Evolutionary conservation across 2,888 invertebrate genomes (phyloP), one percentile per base, ranked within the genome.

Genomic region (Allolobophora icterica): DNA sequence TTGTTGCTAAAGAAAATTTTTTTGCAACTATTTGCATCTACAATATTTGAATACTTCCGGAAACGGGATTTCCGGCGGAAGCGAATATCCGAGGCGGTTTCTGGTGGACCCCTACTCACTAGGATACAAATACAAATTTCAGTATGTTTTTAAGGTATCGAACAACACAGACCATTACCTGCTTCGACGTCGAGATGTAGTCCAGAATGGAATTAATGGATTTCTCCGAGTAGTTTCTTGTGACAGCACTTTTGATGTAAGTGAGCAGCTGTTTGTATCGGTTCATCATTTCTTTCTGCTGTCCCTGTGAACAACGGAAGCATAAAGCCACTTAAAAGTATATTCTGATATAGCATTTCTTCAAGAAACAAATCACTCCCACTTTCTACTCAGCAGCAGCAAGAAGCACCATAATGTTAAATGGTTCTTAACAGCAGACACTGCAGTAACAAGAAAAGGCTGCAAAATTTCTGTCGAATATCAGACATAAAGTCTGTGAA

Each of bases 121-220:
- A 17, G 19, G 45, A 45, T 19, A 13, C 45, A 45, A 11, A 8
- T 38, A 38, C 38, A 45, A 15, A 17, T 45, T 45, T 45, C 45
- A 13, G 45, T 17, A 45, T 45, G 45, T 6, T 71, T n/a, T 71
- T 1, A 13, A 71, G 11, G 5, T 13, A 71, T 71, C 30, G 11
- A 13, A n/a, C 5, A 71, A n/a, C 71, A 71, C 30, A 30, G 30
- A n/a, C n/a, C 89, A 34, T 21, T 38, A 98, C 98, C 97, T 99
- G 99, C 96, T 99, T 98, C 21, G 99, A 99, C 89, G 99, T 99
- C 34, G 99, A 99, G 94, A 99, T 99, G 95, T 99, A 99, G 96
- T 99, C 99, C 92, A 99, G 96, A 94, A 99, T 99, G 2, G 99
- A 99, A 95, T 99, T 99, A 94, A 99, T 99, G 45, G 99, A 99